Evolutionary conservation across 2,113 vertebrate species (phyloP).

Genomic region (Toxostoma redivivum): DNA sequence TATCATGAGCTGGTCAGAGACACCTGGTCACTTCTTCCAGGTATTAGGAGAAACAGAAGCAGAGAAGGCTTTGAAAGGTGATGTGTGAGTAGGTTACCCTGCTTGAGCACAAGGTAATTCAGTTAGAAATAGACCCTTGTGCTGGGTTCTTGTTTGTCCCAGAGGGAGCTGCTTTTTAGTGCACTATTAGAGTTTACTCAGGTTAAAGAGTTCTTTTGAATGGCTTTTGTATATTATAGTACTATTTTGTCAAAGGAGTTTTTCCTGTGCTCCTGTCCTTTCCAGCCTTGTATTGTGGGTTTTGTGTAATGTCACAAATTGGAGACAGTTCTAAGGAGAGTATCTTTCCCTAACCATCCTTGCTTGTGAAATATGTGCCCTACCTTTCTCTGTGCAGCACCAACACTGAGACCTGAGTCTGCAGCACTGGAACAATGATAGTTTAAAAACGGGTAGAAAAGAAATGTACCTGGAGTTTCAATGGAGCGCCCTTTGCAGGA

Average conservation of each 20-base stretch:
- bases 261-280: background rate
- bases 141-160: background rate
- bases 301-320: background rate
- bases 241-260: background rate
- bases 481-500: background rate
- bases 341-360: background rate
- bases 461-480: background rate
- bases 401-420: background rate
- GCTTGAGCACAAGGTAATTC: background rate
- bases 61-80: background rate
- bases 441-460: background rate
- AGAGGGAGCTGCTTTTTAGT: background rate
- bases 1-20: background rate
- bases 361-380: accelerated
- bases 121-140: background rate
- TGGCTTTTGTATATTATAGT: background rate
- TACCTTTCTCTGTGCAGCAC: background rate
- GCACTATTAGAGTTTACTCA: background rate
- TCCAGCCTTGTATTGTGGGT: background rate
- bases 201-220: background rate
- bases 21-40: background rate
- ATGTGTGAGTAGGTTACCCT: background rate
- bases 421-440: background rate
- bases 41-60: background rate
- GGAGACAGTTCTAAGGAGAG: background rate